Evolutionary conservation across 2,888 invertebrate genomes (phyloP).

Genomic region (Tetramorium bicarinatum): DNA sequence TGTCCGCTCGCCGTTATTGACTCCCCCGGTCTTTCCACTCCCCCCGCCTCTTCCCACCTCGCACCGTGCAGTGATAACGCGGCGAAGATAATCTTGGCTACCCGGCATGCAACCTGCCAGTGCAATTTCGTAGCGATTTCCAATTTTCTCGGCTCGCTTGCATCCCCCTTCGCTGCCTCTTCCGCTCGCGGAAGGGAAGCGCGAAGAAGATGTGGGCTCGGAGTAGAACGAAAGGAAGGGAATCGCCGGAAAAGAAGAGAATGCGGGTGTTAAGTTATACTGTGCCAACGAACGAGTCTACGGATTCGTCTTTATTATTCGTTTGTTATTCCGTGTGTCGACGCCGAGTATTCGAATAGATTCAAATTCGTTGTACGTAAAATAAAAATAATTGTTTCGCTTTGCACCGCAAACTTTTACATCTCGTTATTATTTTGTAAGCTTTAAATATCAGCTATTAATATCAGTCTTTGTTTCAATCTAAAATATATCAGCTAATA

Average conservation of each 20-base stretch:
- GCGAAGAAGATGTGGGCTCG: slow-evolving; percentile 1
- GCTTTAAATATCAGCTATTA: too few species aligned
- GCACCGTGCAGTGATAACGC: slow-evolving; percentile 59
- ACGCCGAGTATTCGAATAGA: neutral
- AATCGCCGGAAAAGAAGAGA: neutral
- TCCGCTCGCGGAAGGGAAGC: slow-evolving; percentile 8
- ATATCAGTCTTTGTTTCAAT: neutral
- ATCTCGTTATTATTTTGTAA: too few species aligned
- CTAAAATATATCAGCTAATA: neutral
- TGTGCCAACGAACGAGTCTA: neutral
- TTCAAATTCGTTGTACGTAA: neutral
- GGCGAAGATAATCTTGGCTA: slow-evolving; percentile 68
- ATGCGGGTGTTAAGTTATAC: neutral
- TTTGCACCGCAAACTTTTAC: too few species aligned
- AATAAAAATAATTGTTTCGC: neutral
- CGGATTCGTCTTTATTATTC: neutral
- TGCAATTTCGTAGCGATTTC: slow-evolving; percentile 78
- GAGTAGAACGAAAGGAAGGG: slow-evolving; percentile 7
- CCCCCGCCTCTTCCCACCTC: neutral
- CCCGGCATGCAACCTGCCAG: slow-evolving; percentile 52
- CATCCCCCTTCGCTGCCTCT: neutral
- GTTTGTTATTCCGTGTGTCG: neutral
- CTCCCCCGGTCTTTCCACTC: slow-evolving; percentile 35
- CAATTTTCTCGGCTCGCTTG: slow-evolving; percentile 77
- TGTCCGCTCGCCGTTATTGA: slow-evolving; percentile 42